phyloP scores from a whole-genome alignment of 35 echinoderm and acorn worm genomes.

The Antedon bifida region DNA sequence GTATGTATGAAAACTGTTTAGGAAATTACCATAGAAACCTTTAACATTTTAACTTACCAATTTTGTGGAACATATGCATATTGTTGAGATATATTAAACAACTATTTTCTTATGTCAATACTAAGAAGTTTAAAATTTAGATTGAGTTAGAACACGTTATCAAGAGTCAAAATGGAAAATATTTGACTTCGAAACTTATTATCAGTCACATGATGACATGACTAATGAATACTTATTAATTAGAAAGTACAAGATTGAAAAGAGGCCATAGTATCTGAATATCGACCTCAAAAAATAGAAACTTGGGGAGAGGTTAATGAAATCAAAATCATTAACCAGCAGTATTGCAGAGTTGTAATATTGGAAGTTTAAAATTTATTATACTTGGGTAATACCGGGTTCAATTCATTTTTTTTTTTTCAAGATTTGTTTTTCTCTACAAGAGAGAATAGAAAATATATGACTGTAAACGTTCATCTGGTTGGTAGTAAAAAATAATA shows the following conservation, averaged over 20 bases:
- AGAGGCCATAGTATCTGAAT: background rate
- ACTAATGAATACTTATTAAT: background rate
- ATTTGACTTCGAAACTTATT: background rate
- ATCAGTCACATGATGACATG: background rate
- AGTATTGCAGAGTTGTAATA: too few species aligned
- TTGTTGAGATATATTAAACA: background rate
- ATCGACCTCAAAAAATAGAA: background rate
- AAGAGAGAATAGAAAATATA: too few species aligned
- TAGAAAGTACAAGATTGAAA: background rate
- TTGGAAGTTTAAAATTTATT: too few species aligned
- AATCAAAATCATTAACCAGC: background rate
- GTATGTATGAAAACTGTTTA: background rate
- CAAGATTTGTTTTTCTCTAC: too few species aligned
- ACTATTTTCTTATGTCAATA: too few species aligned
- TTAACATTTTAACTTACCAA: background rate
- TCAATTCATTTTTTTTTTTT: too few species aligned
- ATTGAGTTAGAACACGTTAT: too few species aligned
- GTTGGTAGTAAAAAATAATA: too few species aligned
- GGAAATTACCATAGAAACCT: too few species aligned
- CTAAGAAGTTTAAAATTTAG: too few species aligned
- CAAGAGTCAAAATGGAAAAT: background rate
- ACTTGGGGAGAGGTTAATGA: background rate
- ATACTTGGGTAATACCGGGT: too few species aligned
- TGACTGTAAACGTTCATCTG: too few species aligned
- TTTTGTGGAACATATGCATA: background rate